Evolutionary conservation across 2,113 vertebrate genomes (phyloP), one percentile per base, ranked within the genome.

Genomic region (Picathartes gymnocephalus): DNA sequence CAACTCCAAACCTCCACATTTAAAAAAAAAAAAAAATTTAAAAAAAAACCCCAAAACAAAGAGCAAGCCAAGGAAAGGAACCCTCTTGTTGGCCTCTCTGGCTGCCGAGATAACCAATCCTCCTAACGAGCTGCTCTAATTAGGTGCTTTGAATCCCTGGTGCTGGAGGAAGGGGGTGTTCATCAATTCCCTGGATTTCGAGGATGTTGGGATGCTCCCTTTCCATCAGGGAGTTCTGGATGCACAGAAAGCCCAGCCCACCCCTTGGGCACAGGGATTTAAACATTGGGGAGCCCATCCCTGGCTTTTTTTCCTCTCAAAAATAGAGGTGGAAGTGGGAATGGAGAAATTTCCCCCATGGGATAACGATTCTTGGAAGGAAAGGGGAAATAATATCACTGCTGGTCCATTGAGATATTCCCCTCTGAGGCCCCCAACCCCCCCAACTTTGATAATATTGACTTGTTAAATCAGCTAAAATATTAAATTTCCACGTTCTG

Each of bases 111-210:
- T 82, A 94, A 92, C 79, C 66, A 4, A 70, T 62, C 82, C 88
- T 94, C 90, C 86, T 92, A 82, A 94, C 4, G 35, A 94, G 95
- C 88, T 83, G 74, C 92, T 73, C 50, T 94, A 94, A 92, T 96
- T 82, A 92, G 90, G 78, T 42, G 62, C 78, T 66, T 92, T 68
- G 70, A 45, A 71, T 79, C 70, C 87, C 57, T 0, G 7, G n/a
- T 1, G 8, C 45, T 15, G 40, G 54, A 47, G 76, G 73, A 93
- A 76, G 2, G 12, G 31, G 37, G 16, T 35, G 33, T 9, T 70
- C 39, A 27, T 44, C 82, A 54, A 3, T 73, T 77, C 86, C 50
- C 71, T 16, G 47, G 21, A 31, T 76, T 58, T 31, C 0, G 2
- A 11, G 79, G 85, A 9, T 77, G 28, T 23, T 3, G 50, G 71